Conservation (phyloP, 92 coral and sea anemone genomes). For the Montipora capitata region DNA sequence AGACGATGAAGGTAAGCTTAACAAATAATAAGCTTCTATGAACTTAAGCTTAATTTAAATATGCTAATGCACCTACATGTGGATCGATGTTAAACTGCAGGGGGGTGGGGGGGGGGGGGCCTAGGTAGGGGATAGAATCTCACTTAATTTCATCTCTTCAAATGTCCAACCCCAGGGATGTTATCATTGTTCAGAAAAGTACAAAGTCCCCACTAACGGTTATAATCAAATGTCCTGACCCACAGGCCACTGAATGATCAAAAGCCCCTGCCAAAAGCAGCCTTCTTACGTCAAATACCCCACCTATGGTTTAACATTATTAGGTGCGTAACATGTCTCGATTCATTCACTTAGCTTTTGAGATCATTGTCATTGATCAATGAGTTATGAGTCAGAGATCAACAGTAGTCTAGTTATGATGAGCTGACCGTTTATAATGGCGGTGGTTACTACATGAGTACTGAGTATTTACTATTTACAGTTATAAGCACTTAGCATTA, state of each 20-base stretch:
- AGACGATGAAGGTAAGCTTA: constrained; percentile 11
- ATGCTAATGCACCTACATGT: not conserved
- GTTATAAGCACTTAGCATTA: constrained; percentile 19
- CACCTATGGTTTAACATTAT: too few relatives aligned
- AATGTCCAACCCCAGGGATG: too few relatives aligned
- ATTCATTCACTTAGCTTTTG: constrained; percentile 21
- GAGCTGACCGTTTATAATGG: too few relatives aligned
- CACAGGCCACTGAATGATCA: not conserved
- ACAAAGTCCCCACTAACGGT: too few relatives aligned
- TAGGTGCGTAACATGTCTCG: not conserved
- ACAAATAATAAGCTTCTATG: not conserved
- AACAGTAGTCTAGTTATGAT: not conserved
- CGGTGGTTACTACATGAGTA: too few relatives aligned
- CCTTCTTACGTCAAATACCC: not conserved
- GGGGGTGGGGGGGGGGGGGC: not conserved
- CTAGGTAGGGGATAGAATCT: too few relatives aligned
- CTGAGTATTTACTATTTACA: constrained; percentile 11
- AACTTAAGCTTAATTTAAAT: not conserved
- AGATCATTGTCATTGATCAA: constrained; percentile 19
- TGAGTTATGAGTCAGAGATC: constrained; percentile 14
- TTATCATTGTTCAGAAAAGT: too few relatives aligned
- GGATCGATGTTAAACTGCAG: not conserved
- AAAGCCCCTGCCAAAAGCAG: not conserved
- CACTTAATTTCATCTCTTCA: too few relatives aligned
- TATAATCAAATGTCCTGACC: not conserved